Evolutionary conservation across 1,140 invertebrate species (phyloP), one percentile per base, ranked within the genome.

Genomic region (Sycophila sp.): DNA sequence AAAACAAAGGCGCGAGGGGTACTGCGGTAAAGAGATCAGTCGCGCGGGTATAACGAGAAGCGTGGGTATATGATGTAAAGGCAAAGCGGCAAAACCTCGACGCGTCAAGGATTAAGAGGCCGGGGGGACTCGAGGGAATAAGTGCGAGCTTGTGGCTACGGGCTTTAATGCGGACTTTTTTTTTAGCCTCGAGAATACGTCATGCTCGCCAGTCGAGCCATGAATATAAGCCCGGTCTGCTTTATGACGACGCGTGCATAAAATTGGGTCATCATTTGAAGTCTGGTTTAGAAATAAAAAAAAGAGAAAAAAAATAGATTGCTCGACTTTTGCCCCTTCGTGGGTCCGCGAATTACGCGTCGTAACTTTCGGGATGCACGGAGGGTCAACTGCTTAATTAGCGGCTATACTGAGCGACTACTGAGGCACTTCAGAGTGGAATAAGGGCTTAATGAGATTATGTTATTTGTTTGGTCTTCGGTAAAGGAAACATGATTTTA

Each of bases 261-360:
- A 34, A 64, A 64, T 64, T 64, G 19, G 62, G 47, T 64, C 47
- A 64, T 0, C 47, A 47, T 22, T 11, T 22, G 24, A 47, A 19
- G 30, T 64, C 38, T 15, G 32, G 32, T 6, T 11, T 45, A 17
- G 17, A 40, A 32, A 38, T 8, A 26, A 58, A 28, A 28, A 1
- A 26, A 24, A 51, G 45, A 28, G 15, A 51, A 26, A 51, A 13
- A 51, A 26, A 51, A n/a, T n/a, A n/a, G n/a, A n/a, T n/a, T n/a
- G n/a, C n/a, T n/a, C n/a, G n/a, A n/a, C n/a, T n/a, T n/a, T n/a
- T n/a, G n/a, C n/a, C n/a, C n/a, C n/a, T n/a, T n/a, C n/a, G n/a
- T n/a, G n/a, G n/a, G n/a, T n/a, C n/a, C n/a, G n/a, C n/a, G n/a
- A n/a, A n/a, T n/a, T n/a, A n/a, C n/a, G n/a, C n/a, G n/a, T n/a